These are phyloP conservation scores for Fulica atra DNA, from an alignment of 2,113 vertebrate genomes.

Conservation along the genomic window DNA sequence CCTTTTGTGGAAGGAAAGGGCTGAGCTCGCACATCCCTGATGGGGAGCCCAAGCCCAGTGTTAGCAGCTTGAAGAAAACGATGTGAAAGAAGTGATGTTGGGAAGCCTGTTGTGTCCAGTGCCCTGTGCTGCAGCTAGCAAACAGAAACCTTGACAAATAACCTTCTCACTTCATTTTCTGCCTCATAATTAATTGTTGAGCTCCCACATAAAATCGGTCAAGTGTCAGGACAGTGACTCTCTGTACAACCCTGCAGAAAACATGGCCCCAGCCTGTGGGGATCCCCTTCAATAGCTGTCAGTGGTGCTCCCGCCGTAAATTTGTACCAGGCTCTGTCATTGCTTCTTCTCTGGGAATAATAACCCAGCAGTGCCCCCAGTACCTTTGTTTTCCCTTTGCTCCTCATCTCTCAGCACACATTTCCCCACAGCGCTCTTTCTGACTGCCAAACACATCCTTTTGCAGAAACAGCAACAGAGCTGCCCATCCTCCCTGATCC, in stretches of 20 bases:
- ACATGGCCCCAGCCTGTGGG: accelerated
- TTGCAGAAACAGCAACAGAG: background rate
- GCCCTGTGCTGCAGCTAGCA: background rate
- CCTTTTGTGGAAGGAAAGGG: background rate
- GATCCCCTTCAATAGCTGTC: background rate
- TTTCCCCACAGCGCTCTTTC: background rate
- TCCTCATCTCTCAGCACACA: background rate
- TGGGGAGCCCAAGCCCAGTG: background rate
- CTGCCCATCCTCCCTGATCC: background rate
- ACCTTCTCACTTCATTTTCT: background rate
- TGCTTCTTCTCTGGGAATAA: background rate
- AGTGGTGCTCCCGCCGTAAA: accelerated
- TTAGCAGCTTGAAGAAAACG: background rate
- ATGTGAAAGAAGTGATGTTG: accelerated
- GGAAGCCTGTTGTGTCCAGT: background rate
- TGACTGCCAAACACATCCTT: background rate
- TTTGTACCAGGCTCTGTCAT: background rate
- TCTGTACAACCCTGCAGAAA: background rate
- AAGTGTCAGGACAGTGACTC: background rate
- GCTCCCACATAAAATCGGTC: background rate
- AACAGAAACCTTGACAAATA: background rate
- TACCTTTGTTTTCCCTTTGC: background rate
- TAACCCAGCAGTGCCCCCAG: background rate
- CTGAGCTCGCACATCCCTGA: background rate
- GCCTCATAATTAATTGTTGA: background rate